Evolutionary conservation across 2,888 invertebrate genomes (phyloP), one percentile per base, ranked within the genome.

Genomic region (Neoitamus cyanurus): DNA sequence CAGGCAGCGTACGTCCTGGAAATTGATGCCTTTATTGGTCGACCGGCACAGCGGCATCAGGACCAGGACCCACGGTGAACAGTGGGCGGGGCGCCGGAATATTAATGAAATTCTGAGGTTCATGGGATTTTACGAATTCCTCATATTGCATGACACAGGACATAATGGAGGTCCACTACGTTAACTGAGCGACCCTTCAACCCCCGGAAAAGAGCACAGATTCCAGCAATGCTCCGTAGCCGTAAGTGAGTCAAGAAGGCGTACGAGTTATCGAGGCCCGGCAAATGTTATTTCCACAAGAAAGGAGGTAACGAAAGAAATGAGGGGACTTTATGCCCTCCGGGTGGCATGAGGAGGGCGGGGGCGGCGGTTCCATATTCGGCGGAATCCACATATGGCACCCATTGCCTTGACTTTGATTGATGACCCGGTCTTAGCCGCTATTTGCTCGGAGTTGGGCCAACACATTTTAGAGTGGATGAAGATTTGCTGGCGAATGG

Each of bases 401-500:
- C 88, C 88, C 89, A 89, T 70, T 88, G 58, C 87, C 3, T 87
- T 86, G 0, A 88, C 73, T 84, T 87, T 68, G 84, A 87, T 85
- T 34, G 85, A 78, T 36, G 85, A 84, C 5, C 46, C 15, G 4
- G 87, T 85, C 7, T 87, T 84, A 15, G 88, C 86, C 30, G 90
- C 37, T 9, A 90, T 80, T 86, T 89, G 85, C 68, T 88, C 87
- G 83, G 88, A 91, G 36, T 88, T 89, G 0, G 91, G 90, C 83
- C 90, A 48, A 58, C 58, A 58, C 0, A 91, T 88, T 36, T 89
- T 87, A 1, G 87, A 86, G 72, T 91, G 91, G 34, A 89, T 88
- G 34, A 88, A 90, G 11, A 90, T 86, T 91, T 91, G 85, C 91
- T 91, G 34, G 89, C 88, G 84, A 90, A 91, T 86, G 90, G 91